These are phyloP conservation scores for Isurus oxyrinchus DNA, from an alignment of 2,113 vertebrate genomes.

Conservation along the genomic window DNA sequence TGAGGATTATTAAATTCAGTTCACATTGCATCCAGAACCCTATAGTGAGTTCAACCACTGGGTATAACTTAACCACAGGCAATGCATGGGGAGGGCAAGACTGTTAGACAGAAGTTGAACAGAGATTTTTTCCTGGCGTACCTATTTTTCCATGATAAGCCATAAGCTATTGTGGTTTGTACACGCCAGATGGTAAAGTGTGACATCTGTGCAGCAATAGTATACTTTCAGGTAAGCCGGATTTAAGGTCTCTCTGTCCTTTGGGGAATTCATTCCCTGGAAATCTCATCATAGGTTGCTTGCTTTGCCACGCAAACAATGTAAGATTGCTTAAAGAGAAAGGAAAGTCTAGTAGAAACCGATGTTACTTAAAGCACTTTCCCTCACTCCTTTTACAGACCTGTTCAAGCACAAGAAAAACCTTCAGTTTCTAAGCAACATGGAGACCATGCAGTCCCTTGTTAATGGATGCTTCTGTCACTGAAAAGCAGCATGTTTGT, in stretches of 20 bases:
- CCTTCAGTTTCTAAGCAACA: neutral
- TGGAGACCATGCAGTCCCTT: neutral
- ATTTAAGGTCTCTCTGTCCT: neutral
- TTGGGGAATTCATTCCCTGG: constrained; percentile 1
- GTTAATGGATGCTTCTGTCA: neutral
- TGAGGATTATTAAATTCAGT: neutral
- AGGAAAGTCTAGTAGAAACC: neutral
- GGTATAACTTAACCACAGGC: neutral
- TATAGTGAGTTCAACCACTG: neutral
- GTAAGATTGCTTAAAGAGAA: neutral
- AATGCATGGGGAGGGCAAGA: neutral
- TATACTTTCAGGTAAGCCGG: neutral
- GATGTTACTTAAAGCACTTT: neutral
- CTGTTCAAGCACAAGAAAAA: neutral
- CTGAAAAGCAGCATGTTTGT: neutral
- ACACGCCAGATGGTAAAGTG: constrained; percentile 12
- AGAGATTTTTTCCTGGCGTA: neutral
- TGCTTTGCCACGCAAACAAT: neutral
- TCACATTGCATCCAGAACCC: neutral
- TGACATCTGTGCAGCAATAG: constrained; percentile 16
- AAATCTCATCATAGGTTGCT: neutral
- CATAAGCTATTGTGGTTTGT: neutral
- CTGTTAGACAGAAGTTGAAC: neutral
- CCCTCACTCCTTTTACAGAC: neutral
- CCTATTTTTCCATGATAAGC: constrained; percentile 11